Evolutionary conservation across 2,888 invertebrate species (phyloP).

Genomic region (Actias luna): DNA sequence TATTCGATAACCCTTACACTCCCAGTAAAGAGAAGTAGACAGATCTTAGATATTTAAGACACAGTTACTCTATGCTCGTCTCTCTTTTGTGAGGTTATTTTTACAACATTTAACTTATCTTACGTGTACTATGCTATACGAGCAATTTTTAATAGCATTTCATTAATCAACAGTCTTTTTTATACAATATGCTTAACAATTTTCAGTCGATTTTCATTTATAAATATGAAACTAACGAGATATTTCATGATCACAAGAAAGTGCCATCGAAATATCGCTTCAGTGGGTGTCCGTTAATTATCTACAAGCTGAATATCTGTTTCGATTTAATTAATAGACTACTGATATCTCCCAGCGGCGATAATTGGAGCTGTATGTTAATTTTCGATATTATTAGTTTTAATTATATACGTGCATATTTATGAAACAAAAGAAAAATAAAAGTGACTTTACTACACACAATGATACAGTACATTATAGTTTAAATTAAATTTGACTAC

Average conservation of each 20-base stretch:
- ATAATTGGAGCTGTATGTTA: background rate
- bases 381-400: background rate
- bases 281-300: slow-evolving; percentile 52
- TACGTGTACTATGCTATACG: too few relatives aligned
- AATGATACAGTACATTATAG: too few relatives aligned
- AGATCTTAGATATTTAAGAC: too few relatives aligned
- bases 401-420: background rate
- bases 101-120: too few relatives aligned
- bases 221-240: slow-evolving; percentile 38
- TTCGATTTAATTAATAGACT: slow-evolving; percentile 57
- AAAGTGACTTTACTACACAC: too few relatives aligned
- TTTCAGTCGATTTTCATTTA: slow-evolving; percentile 3
- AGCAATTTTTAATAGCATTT: too few relatives aligned
- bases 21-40: too few relatives aligned
- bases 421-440: background rate
- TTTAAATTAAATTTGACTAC: too few relatives aligned
- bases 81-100: too few relatives aligned
- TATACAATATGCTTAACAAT: background rate
- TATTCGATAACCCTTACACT: too few relatives aligned
- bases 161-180: too few relatives aligned
- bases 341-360: slow-evolving; percentile 28
- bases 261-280: slow-evolving; percentile 39
- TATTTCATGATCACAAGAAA: slow-evolving; percentile 38
- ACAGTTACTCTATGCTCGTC: too few relatives aligned
- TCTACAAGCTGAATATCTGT: slow-evolving; percentile 39